Conservation (phyloP, 2,113 vertebrate genomes). For the Hymenochirus boettgeri region DNA sequence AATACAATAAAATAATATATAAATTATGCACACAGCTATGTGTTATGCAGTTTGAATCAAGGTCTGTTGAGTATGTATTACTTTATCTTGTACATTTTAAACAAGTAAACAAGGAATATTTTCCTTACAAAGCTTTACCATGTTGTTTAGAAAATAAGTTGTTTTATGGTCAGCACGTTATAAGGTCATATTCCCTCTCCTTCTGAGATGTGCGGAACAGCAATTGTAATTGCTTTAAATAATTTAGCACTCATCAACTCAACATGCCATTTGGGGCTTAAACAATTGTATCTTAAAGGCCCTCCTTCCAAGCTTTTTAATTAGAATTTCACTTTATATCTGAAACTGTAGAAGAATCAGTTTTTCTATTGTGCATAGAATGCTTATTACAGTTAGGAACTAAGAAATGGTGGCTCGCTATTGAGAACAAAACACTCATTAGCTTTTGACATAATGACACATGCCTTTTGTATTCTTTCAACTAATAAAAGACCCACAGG, state of each 20-base stretch:
- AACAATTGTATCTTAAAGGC: conserved; percentile 7
- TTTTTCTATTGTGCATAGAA: conserved; percentile 27
- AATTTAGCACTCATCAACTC: conserved; percentile 10
- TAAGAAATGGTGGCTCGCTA: conserved; percentile 35
- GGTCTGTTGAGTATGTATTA: too few relatives aligned
- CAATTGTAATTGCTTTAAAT: conserved; percentile 13
- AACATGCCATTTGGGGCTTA: conserved; percentile 5
- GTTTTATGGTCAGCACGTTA: background rate
- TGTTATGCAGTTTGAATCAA: too few relatives aligned
- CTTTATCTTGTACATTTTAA: too few relatives aligned
- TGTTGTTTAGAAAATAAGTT: background rate
- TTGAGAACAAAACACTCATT: conserved; percentile 45
- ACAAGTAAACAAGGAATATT: too few relatives aligned
- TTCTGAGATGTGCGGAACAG: background rate
- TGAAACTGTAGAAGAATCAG: conserved; percentile 2
- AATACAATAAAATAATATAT: too few relatives aligned
- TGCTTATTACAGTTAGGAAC: conserved; percentile 35
- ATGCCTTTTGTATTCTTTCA: conserved; percentile 39
- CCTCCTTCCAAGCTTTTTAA: conserved; percentile 6
- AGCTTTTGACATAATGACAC: conserved; percentile 39
- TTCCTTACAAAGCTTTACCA: too few relatives aligned
- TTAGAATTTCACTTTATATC: conserved; percentile 15
- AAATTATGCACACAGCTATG: too few relatives aligned
- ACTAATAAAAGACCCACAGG: background rate
- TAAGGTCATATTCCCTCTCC: background rate